These are phyloP conservation scores for Drosophila parabipectinata DNA, from an alignment of 1,140 invertebrate genomes.

Conservation along the genomic window DNA sequence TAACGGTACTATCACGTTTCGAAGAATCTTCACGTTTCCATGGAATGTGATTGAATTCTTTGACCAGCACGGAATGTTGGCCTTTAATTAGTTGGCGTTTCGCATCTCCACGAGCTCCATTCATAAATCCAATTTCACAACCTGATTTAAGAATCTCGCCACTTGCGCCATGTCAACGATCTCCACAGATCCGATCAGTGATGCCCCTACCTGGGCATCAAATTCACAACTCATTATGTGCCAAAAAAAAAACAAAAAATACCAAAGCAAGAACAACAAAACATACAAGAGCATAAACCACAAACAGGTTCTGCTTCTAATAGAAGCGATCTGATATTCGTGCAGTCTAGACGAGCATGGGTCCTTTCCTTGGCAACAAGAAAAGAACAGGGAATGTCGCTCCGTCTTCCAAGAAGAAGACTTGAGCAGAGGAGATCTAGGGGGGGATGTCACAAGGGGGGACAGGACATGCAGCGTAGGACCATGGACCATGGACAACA, in stretches of 20 bases:
- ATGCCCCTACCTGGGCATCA: slow-evolving; percentile 46
- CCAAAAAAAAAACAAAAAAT: slow-evolving; percentile 15
- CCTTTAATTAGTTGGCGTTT: slow-evolving; percentile 50
- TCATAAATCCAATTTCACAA: slow-evolving; percentile 79
- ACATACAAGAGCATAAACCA: slow-evolving; percentile 33
- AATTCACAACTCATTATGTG: slow-evolving; percentile 38
- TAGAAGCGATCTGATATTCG: slow-evolving; percentile 49
- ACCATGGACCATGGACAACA: slow-evolving; percentile 6
- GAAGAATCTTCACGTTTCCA: slow-evolving; percentile 17
- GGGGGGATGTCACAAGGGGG: background rate
- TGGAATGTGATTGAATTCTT: slow-evolving; percentile 15
- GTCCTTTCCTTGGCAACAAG: slow-evolving; percentile 61
- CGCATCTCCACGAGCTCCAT: slow-evolving; percentile 40
- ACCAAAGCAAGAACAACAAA: slow-evolving; percentile 14
- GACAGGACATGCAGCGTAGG: background rate
- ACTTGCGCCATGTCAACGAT: slow-evolving; percentile 77
- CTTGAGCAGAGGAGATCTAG: background rate
- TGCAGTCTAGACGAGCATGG: slow-evolving; percentile 67
- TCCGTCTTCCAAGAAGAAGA: slow-evolving; percentile 33
- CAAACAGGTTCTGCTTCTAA: slow-evolving; percentile 73
- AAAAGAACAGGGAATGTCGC: slow-evolving; percentile 49
- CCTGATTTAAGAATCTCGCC: slow-evolving; percentile 67
- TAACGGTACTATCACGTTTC: slow-evolving; percentile 31
- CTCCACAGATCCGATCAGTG: slow-evolving; percentile 23
- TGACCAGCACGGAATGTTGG: slow-evolving; percentile 37